Conservation (phyloP, 1,140 invertebrate genomes). For the Temnothorax curvispinosus region DNA sequence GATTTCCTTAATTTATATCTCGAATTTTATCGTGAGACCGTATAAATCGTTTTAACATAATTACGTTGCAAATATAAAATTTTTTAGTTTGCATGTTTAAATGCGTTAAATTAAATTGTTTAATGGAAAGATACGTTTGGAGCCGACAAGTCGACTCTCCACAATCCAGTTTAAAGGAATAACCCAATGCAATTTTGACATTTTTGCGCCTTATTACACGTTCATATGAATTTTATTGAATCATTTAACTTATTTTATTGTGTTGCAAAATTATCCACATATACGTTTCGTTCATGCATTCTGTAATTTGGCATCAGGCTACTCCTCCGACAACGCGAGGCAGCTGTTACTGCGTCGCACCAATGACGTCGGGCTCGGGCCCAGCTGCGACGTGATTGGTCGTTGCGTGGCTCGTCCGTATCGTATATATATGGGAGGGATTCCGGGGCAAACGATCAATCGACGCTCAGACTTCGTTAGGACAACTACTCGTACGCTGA, state of each 20-base stretch:
- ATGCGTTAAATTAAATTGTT: not conserved
- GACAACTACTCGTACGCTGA: not conserved
- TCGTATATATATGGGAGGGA: conserved; percentile 5
- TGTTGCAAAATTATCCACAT: not conserved
- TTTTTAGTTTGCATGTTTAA: not conserved
- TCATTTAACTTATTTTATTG: not conserved
- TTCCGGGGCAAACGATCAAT: not conserved
- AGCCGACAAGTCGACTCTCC: not conserved
- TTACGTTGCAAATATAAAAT: not conserved
- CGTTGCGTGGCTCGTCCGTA: too few species aligned
- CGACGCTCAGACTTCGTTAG: not conserved
- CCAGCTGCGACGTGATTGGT: conserved; percentile 24
- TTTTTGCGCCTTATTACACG: not conserved
- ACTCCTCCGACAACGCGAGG: not conserved
- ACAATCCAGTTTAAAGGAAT: not conserved
- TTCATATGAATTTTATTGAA: not conserved
- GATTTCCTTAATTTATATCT: not conserved
- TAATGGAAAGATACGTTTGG: not conserved
- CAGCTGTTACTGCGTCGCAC: conserved; percentile 6
- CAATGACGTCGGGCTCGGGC: conserved; percentile 12
- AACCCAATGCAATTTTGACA: not conserved
- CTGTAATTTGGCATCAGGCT: not conserved
- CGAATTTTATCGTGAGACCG: not conserved
- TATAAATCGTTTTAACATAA: not conserved
- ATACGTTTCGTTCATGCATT: not conserved